Evolutionary conservation across 2,113 vertebrate species (phyloP), one percentile per base, ranked within the genome.

Genomic region (Pachycephala philippinensis): DNA sequence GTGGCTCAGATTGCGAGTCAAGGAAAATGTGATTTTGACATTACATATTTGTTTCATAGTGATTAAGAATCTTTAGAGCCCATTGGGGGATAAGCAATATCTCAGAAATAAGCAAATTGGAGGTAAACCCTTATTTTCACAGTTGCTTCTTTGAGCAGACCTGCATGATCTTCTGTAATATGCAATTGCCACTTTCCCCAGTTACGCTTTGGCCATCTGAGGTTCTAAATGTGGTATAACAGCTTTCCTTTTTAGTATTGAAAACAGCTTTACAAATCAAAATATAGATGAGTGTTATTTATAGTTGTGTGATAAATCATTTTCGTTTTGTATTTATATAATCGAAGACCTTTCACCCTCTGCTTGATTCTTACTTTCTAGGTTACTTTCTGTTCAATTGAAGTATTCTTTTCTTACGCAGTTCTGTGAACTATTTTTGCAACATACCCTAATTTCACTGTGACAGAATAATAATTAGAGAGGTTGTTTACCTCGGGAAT

Each of bases 391-490:
- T 80, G 8, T 94, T 93, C 27, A 40, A 5, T 4, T 56, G 13
- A 66, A 83, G 7, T 44, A 14, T 54, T 89, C 19, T 83, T 94
- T 89, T 77, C 28, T 65, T 76, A 52, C 0, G 22, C n/a, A 49
- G 66, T 83, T 88, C 54, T 54, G 5, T 52, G 71, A 85, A 78
- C 42, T 94, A 40, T 84, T 96, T 93, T 92, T 93, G 37, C 72
- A 90, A 60, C 76, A 23, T 37, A 93, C 60, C 53, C 37, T 80
- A 56, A 86, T 86, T 95, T 95, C 49, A 68, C 44, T 49, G 35
- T 94, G 85, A 66, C 57, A 88, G 75, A 92, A 78, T 80, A 90
- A 63, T 77, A 89, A 94, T 94, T 86, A 79, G 57, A 87, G 49
- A 89, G 28, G 72, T 82, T 95, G 85, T 93, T 96, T 96, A 90